Conservation (phyloP, 2,113 vertebrate genomes). For the Prionailurus bengalensis region DNA sequence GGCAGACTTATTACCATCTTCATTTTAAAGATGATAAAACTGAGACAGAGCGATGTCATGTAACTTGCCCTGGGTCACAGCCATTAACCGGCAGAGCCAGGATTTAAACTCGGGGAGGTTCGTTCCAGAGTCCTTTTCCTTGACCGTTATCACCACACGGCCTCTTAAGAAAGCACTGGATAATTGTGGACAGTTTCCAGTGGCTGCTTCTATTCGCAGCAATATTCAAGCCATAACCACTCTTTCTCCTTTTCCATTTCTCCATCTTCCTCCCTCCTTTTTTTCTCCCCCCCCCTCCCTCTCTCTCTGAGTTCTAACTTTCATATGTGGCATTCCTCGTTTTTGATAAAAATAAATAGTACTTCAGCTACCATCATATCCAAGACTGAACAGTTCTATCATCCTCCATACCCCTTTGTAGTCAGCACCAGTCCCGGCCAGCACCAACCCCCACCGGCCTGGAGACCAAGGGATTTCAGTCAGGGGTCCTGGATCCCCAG, state of each 20-base stretch:
- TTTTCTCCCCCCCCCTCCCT: background rate
- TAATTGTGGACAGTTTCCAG: background rate
- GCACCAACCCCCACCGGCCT: background rate
- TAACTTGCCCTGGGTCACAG: background rate
- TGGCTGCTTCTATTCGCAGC: background rate
- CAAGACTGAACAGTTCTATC: background rate
- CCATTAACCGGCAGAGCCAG: background rate
- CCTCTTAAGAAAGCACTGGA: background rate
- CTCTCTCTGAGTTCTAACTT: background rate
- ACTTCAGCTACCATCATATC: background rate
- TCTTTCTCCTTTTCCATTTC: background rate
- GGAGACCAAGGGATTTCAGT: background rate
- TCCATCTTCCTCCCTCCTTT: background rate
- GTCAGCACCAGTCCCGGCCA: accelerated
- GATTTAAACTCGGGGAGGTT: background rate
- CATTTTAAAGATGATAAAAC: background rate
- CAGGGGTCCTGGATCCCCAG: background rate
- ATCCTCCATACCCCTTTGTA: background rate
- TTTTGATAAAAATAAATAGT: background rate
- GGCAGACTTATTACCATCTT: background rate
- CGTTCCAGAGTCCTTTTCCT: background rate
- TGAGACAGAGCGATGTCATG: background rate
- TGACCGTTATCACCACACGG: background rate
- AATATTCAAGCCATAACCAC: background rate
- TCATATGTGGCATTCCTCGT: background rate